Base-by-base conservation (phyloP, 2,888 invertebrate species). In the Cabera pusaria region DNA sequence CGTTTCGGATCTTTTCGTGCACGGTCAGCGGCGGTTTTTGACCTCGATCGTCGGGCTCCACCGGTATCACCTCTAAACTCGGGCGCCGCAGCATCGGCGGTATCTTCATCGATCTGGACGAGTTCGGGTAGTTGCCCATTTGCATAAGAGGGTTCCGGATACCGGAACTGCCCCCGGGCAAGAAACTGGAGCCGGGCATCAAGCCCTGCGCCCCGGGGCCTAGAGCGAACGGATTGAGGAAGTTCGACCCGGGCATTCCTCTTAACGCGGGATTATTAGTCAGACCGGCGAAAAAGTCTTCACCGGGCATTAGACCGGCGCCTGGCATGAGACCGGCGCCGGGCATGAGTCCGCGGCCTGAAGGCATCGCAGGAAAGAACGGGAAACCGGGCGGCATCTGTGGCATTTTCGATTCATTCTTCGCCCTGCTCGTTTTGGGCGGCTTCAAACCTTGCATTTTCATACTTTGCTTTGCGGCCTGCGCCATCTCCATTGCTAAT, bases 61-160 rank as follows among this genome's bases (percentile, higher is more conserved):
- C 85, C 23, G 88, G 78, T 54, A 90, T 89, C 9, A 91, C 87
- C 65, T 89, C 86, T 61, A 91, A 71, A 58, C 91, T 91, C 27
- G 91, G 90, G 21, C 92, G 90, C 34, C 92, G 90, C 38, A 91
- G 79, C 72, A 91, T 85, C 39, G 90, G 85, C 18, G 91, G 91
- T 77, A 92, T 87, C 59, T 90, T 90, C 42, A 90, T 89, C 47
- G 90, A 90, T 72, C 91, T 89, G 1, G 92, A 91, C 36, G 91
- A 89, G 46, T 91, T 90, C 2, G 91, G 90, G 38, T 91, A 90
- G 44, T 90, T 89, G 16, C 85, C 78, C 64, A 87, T 74, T 10
- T 83, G 65, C 65, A 90, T 72, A 21, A 92, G 75, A 12, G 91
- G 90, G 59, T 91, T 91, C 27, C 79, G 72, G 14, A 91, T 73